Base-by-base conservation (phyloP, 1,140 invertebrate species). In the Maconellicoccus hirsutus region DNA sequence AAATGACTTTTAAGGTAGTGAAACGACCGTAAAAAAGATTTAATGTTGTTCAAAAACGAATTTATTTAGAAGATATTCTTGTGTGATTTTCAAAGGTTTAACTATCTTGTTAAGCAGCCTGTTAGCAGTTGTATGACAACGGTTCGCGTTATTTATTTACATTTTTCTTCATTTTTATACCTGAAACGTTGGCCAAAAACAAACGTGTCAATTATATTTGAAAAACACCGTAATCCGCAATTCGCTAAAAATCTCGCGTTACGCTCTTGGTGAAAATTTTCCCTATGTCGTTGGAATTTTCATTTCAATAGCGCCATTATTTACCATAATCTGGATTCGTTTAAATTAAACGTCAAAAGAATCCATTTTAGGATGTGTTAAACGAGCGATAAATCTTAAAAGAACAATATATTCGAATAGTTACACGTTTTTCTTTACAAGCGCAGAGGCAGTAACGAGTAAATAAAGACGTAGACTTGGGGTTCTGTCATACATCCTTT, bases 1-100 rank as follows among this genome's bases (percentile, higher is more conserved):
- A 66, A 66, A 66, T 66, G 61, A 66, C 61, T 66, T 66, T 66
- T 66, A 66, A 66, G 61, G 61, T 66, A 66, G 61, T 66, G 61
- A 66, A 66, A 26, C 61, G 22, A 66, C 25, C 61, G 61, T 66
- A 66, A 66, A 66, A 26, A 66, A 66, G 61, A 66, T 66, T 66
- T 66, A 66, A 66, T 66, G 61, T 26, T 66, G 21, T 66, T 66
- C 61, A 66, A 66, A 66, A 66, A 23, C 22, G 25, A 66, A 66
- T 66, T 66, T 66, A 66, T 26, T 66, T 26, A 14, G 25, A 66
- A 66, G 22, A 52, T 26, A 66, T 66, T 66, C 61, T 66, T 23
- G 61, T 66, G 61, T 66, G 61, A 66, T 66, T 66, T 66, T 26
- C 61, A 66, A 66, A 66, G 61, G 61, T 66, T 66, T 66, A 25